Evolutionary conservation across 2,888 invertebrate species (phyloP), one percentile per base, ranked within the genome.

Genomic region (Plebejus argus): DNA sequence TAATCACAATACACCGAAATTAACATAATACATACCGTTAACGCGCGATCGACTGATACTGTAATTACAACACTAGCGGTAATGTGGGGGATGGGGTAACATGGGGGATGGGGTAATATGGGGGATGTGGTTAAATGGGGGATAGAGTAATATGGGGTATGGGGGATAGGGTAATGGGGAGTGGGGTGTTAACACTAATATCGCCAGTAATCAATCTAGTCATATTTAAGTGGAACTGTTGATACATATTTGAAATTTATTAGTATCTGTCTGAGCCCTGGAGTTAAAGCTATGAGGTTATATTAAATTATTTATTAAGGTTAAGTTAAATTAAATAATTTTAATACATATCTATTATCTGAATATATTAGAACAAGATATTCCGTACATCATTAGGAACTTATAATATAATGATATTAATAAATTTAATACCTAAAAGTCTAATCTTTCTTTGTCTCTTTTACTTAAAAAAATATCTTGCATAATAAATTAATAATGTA

Each of bases 151-250:
- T n/a, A 23, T 23, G 61, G 61, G 58, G 7, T 1, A 28, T 15
- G n/a, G 0, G 15, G 28, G 28, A 15, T 66, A 15, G 61, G 61
- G 61, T 8, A 58, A 10, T 20, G 1, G 20, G 61, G 23, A 23
- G 23, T 12, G 7, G 66, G 66, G 66, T 33, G 66, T 28, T 66
- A 28, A 66, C 33, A 33, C 15, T 18, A 33, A 66, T 66, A 66
- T 33, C 28, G 66, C 66, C 76, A 71, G 75, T 78, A 77, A 81
- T 81, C 80, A 79, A 78, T 78, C 79, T 78, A 77, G 74, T 70
- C 78, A 72, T 72, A 72, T 72, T 72, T 45, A 20, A 72, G 72
- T 72, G 72, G 49, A 1, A 33, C 23, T 66, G 66, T 66, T 66
- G 28, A 66, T 28, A 33, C 66, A 66, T 66, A 28, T 28, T 28